Base-by-base conservation (phyloP, 1,140 invertebrate species). In the Drosophila tsacasi region DNA sequence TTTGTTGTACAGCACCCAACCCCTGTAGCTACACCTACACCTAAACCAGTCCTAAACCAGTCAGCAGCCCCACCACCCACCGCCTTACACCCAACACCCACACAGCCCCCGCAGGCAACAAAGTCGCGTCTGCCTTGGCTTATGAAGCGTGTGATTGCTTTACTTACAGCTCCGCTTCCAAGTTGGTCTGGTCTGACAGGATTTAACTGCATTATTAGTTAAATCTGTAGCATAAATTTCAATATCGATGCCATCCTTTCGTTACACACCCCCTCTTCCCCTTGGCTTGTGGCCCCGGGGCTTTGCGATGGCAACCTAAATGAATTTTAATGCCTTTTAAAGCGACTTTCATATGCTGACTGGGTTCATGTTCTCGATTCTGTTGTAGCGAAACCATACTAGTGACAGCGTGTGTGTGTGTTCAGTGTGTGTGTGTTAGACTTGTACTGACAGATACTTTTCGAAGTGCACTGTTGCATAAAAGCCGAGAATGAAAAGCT, bases 121-220 rank as follows among this genome's bases (percentile, higher is more conserved):
- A 47, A 83, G 84, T 87, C 81, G 85, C 84, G 77, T 89, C 85
- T 89, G 84, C 62, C 69, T 46, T 64, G 61, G 81, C 79, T 90
- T 91, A 91, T 90, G 85, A 82, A 85, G 81, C 85, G 85, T 91
- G 79, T 90, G 85, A 90, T 90, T 90, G 85, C 82, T 90, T 91
- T 90, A 90, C 86, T 90, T 74, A 87, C 71, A 76, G 75, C 78
- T 87, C 63, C 80, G 73, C 64, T 71, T 62, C 81, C 71, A 77
- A 64, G 68, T 73, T 76, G 60, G 74, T 68, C 77, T 89, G 69
- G 52, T 72, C 81, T 55, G 82, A 89, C 73, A 75, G 81, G 85
- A 89, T 82, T 89, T 89, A 89, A 89, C 81, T 90, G 86, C 81
- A 90, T 90, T 90, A 90, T 90, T 90, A 85, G 81, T 85, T 90